Base-by-base conservation (phyloP, 2,113 vertebrate genomes). In the Prietella phreatophila region DNA sequence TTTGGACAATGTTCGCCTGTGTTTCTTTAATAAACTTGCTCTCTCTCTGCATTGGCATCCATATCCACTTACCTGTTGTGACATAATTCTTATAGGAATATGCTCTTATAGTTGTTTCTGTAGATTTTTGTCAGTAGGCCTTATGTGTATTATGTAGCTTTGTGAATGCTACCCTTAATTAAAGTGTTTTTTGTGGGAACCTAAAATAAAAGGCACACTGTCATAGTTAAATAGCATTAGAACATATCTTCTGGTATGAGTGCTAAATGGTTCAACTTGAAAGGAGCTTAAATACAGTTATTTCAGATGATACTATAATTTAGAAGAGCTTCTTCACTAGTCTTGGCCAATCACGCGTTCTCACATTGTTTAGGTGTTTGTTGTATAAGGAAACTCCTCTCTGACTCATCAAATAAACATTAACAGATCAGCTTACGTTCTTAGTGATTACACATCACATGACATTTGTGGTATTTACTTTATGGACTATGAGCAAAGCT, bases 401-500 rank as follows among this genome's bases (percentile, higher is more conserved):
- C 19, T 63, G 58, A 67, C 56, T 67, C 60, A 63, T 78, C 58
- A 79, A 86, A 65, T 65, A 86, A 80, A 80, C 75, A 86, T 80
- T 80, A 25, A 86, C 75, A 50, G 63, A 22, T 69, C n/a, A 60
- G 10, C 8, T 42, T 55, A 65, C 0, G 15, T 22, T 25, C 4
- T 30, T 30, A 20, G 1, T 86, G 36, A 33, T 25, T 55, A 55
- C 42, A 80, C 42, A 36, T 81, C 78, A 80, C 78, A 56, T 58
- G 53, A 58, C n/a, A 10, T 19, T 33, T 33, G 33, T 56, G n/a
- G 78, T 55, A 79, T 79, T 79, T 50, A 47, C 47, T 47, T 7
- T 58, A 80, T 58, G n/a, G 53, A 81, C n/a, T 4, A 20, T 22
- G 8, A 81, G 3, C 8, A 10, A 17, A 36, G 82, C 27, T 83